Conservation (phyloP, 2,797 vertebrate genomes). For the Eremophila alpestris region DNA sequence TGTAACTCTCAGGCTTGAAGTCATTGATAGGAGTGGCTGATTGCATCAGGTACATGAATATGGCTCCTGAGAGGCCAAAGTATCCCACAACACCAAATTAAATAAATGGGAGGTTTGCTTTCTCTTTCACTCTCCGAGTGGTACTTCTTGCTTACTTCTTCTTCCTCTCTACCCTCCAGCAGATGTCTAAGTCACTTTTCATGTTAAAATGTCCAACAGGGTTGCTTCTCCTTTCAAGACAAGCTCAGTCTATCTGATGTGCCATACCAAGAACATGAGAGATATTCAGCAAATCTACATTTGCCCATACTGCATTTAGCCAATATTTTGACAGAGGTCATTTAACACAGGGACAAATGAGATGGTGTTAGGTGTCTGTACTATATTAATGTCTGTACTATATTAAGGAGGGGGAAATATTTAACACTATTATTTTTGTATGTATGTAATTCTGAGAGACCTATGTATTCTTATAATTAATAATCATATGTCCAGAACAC, state of each 20-base stretch:
- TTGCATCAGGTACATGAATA: constrained; percentile 33
- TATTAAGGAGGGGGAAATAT: background rate
- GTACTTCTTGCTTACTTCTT: background rate
- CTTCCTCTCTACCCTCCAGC: background rate
- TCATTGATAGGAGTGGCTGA: constrained; percentile 14
- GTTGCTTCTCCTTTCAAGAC: background rate
- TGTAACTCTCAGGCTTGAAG: constrained; percentile 43
- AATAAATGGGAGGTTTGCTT: background rate
- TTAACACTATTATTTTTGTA: constrained; percentile 6
- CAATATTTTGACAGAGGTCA: background rate
- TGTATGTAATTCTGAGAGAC: constrained; percentile 36
- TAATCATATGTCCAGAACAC: constrained; percentile 10
- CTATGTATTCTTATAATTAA: constrained; percentile 43
- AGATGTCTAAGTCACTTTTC: background rate
- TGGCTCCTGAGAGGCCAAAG: background rate
- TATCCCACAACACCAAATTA: background rate
- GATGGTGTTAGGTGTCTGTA: background rate
- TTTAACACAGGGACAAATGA: background rate
- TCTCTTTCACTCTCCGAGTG: background rate
- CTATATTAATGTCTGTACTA: background rate
- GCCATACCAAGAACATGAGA: background rate
- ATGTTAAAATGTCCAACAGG: background rate
- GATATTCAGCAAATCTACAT: background rate
- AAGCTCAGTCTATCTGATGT: background rate
- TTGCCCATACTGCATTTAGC: background rate